These are phyloP conservation scores for Calliopsis andreniformis DNA, from an alignment of 1,140 invertebrate species.

Conservation along the genomic window DNA sequence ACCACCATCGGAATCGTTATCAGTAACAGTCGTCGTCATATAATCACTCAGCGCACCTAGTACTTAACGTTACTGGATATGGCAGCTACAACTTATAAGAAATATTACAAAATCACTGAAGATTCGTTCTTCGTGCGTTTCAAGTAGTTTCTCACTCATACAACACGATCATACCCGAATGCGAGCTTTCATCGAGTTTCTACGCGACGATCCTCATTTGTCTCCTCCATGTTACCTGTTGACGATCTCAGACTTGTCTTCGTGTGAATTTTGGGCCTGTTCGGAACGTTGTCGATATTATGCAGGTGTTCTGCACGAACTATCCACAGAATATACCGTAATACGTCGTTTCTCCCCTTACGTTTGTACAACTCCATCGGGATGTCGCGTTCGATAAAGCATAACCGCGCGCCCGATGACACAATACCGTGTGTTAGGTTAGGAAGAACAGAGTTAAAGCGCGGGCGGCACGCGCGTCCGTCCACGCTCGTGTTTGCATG, in stretches of 20 bases:
- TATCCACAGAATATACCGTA: neutral
- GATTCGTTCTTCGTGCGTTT: conserved; percentile 63
- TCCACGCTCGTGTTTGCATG: conserved; percentile 10
- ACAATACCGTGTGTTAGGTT: conserved; percentile 14
- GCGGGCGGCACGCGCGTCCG: conserved; percentile 3
- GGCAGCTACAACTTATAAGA: conserved; percentile 80
- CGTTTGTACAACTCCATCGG: conserved; percentile 27
- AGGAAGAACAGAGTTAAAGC: conserved; percentile 57
- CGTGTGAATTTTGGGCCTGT: conserved; percentile 37
- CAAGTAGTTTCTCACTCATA: conserved; percentile 52
- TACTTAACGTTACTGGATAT: conserved; percentile 75
- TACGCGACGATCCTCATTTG: conserved; percentile 41
- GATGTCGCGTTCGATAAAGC: conserved; percentile 11
- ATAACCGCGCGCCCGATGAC: conserved; percentile 22
- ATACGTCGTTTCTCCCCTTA: conserved; percentile 14
- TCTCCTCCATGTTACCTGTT: conserved; percentile 17
- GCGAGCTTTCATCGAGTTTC: conserved; percentile 47
- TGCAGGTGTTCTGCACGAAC: neutral
- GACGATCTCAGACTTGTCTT: conserved; percentile 40
- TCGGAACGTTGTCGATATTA: conserved; percentile 29
- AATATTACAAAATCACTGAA: conserved; percentile 81
- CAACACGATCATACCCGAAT: conserved; percentile 57
- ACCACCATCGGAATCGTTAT: conserved; percentile 60
- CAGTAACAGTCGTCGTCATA: conserved; percentile 66
- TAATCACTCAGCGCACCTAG: conserved; percentile 69